These are phyloP conservation scores for zebrafish (Danio rerio) DNA, from an alignment of 2,113 vertebrate genomes.

Conservation along the genomic window DNA sequence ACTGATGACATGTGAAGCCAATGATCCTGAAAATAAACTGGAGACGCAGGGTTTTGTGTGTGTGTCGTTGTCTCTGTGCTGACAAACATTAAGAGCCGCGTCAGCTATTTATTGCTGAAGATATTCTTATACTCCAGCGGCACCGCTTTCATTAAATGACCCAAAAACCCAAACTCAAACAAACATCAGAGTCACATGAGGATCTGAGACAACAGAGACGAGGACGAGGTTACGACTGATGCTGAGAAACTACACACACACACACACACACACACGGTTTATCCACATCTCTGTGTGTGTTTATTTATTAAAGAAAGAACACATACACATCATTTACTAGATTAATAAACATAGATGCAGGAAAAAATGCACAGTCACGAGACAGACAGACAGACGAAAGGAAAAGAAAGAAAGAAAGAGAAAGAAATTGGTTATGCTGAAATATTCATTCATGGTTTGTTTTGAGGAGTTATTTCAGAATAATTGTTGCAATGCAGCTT, in stretches of 20 bases:
- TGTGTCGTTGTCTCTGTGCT: not conserved
- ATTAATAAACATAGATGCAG: not conserved
- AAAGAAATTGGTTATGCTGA: no score
- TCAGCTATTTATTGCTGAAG: not conserved
- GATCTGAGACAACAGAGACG: not conserved
- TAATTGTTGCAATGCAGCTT: no score
- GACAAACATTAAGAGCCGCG: not conserved
- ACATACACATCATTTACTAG: not conserved
- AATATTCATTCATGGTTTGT: no score
- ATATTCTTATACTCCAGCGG: slow-evolving; percentile 3
- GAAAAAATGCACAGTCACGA: not conserved
- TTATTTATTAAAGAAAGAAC: not conserved
- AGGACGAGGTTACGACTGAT: not conserved
- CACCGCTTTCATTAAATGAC: not conserved
- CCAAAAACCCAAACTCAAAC: slow-evolving; percentile 9
- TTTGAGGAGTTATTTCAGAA: no score
- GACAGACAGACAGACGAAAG: not conserved
- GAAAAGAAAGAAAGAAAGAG: no score
- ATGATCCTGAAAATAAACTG: not conserved
- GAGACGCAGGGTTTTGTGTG: not conserved
- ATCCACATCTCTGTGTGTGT: not conserved
- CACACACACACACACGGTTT: not conserved
- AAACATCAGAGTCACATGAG: slow-evolving; percentile 1
- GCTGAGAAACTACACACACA: not conserved
- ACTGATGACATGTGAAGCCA: not conserved